Percentiles rank a stretch among this genome's conserved stretches.
These are phyloP conservation scores for Magallana angulata DNA, from an alignment of 1,140 invertebrate genomes.

Conservation along the genomic window DNA sequence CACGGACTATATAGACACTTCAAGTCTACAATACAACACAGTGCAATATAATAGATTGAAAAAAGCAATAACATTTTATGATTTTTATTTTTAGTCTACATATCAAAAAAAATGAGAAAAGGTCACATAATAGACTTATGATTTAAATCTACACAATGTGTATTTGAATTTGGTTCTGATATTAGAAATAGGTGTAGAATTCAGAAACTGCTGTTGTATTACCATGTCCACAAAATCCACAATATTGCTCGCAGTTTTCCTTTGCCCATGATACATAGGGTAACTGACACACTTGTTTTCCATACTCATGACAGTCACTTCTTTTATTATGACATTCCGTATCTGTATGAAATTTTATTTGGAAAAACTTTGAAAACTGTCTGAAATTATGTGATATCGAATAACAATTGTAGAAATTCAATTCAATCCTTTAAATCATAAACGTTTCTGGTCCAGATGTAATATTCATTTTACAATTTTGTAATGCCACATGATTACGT, in stretches of 20 bases:
- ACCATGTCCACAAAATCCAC: background rate
- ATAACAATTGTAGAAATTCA: background rate
- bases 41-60: background rate
- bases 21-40: background rate
- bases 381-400: background rate
- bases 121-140: background rate
- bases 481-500: background rate
- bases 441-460: background rate
- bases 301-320: constrained; percentile 3
- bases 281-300: background rate
- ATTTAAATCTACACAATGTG: background rate
- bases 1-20: background rate
- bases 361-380: background rate
- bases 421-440: background rate
- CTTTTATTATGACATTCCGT: background rate
- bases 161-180: background rate
- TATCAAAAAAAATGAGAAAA: background rate
- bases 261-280: background rate
- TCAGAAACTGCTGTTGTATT: background rate
- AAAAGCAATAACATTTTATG: background rate
- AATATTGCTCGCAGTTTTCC: background rate
- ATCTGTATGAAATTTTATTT: background rate
- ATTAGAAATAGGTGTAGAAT: background rate
- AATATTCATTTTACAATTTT: background rate
- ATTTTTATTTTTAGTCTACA: background rate